Base-by-base conservation (phyloP, 1,140 invertebrate species). In the Drosophila takahashii region DNA sequence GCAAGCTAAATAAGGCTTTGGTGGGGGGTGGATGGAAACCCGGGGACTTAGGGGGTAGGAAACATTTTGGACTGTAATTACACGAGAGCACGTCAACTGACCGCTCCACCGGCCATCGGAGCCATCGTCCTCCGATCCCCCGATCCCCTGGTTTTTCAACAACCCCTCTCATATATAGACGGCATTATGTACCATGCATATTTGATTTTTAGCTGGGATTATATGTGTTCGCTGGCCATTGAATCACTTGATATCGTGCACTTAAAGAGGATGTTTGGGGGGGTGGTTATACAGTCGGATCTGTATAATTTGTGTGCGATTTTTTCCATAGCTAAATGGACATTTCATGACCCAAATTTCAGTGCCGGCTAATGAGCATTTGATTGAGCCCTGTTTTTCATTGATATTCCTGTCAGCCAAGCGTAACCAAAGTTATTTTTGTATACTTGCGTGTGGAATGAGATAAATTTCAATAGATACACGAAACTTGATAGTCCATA, bases 41-140 rank as follows among this genome's bases (percentile, higher is more conserved):
- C 36, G 9, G 26, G 13, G 11, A 11, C 37, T 18, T 6, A 8
- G 36, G 29, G 44, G 18, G 1, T 47, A 42, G 5, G 45, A 39
- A 50, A 47, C 76, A 89, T 83, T 89, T 84, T 72, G 66, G 67
- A 77, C 67, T 71, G 73, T 89, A 89, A 89, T 89, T 89, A 89
- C 80, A 72, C 59, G 61, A 76, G 61, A 73, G 74, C 84, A 89
- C 84, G 84, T 89, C 76, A 89, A 64, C 79, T 65, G 77, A 77
- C 65, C 81, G 83, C 79, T 85, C 66, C 44, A 87, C 56, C 61
- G 79, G 29, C 62, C 61, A 85, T 86, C 74, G 73, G 26, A 67
- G 81, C 71, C 65, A 85, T 84, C 47, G 52, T 36, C 32, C 52
- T 29, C 66, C 42, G 8, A 6, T 29, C 45, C 29, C 39, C 15